Base-by-base conservation (phyloP, 2,888 invertebrate genomes). In the Pterostichus niger region DNA sequence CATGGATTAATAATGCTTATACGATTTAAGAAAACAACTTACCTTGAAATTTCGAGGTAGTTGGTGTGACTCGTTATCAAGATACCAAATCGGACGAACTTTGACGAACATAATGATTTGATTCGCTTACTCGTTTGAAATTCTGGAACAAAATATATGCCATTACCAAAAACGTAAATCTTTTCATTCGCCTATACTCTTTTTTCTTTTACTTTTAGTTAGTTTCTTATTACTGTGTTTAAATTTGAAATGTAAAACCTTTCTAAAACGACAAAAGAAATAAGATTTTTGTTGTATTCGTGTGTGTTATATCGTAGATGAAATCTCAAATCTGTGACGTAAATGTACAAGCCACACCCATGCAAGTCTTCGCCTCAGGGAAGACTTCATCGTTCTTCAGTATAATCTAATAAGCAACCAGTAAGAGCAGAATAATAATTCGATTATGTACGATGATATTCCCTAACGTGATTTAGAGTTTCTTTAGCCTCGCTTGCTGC, bases 401-500 rank as follows among this genome's bases (percentile, higher is more conserved):
- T 17, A 44, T 71, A 71, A 71, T 71, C 71, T 71, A 71, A 71
- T 71, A 44, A 71, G 71, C 71, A 71, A 46, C 71, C 71, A 46
- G 71, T 40, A 46, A 46, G 71, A 44, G 71, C 31, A 17, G 71
- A 46, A 46, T 71, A 13, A 71, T 71, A 71, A 71, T 71, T 71
- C 71, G 71, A 71, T 71, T 71, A 71, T 71, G 13, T 46, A 71
- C 71, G 71, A 71, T 71, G 71, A 71, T 71, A 71, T 71, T 71
- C 71, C 71, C 71, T 71, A 71, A 71, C 44, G 71, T 46, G 46
- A 71, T 71, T 71, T 71, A 71, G 71, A 71, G 46, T 71, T 71
- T 71, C 71, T 64, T 33, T 13, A 31, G 31, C 31, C 13, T 11
- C 56, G 31, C 59, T 59, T 59, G 31, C 24, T 4, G 31, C 11